Evolutionary conservation across 2,888 invertebrate species (phyloP).

Genomic region (Hydrotaea diabolus): DNA sequence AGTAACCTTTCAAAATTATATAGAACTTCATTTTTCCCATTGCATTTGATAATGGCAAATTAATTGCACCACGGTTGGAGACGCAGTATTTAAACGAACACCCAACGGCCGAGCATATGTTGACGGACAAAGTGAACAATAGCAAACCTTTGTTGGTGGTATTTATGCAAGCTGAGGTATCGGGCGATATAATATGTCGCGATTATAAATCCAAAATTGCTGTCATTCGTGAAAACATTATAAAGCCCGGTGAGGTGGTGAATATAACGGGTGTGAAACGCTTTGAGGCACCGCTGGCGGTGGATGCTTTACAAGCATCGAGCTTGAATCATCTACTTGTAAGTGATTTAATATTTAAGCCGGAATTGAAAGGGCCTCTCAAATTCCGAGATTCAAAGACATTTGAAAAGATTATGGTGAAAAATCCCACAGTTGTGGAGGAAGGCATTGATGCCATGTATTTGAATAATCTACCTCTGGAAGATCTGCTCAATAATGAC

Average conservation of each 20-base stretch:
- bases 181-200: slow-evolving; percentile 70
- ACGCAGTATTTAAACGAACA: slow-evolving; percentile 72
- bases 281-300: slow-evolving; percentile 70
- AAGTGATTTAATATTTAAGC: slow-evolving; percentile 70
- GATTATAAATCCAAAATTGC: slow-evolving; percentile 72
- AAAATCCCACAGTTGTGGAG: slow-evolving; percentile 57
- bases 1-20: neutral
- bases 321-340: slow-evolving; percentile 70
- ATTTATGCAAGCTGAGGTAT: slow-evolving; percentile 73
- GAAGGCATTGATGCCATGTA: slow-evolving; percentile 63
- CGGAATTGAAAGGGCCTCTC: slow-evolving; percentile 45
- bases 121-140: slow-evolving; percentile 48
- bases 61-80: slow-evolving; percentile 69
- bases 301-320: slow-evolving; percentile 64
- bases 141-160: slow-evolving; percentile 69
- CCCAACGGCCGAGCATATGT: slow-evolving; percentile 71
- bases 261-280: slow-evolving; percentile 72
- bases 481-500: slow-evolving; percentile 69
- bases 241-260: slow-evolving; percentile 72
- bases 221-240: slow-evolving; percentile 70
- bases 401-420: slow-evolving; percentile 72
- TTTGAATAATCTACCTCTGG: slow-evolving; percentile 71
- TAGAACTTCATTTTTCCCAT: slow-evolving; percentile 70
- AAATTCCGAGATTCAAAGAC: slow-evolving; percentile 70
- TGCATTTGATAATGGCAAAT: slow-evolving; percentile 72